These are phyloP conservation scores for Astreopora myriophthalma DNA, from an alignment of 64 coral and sea anemone species.

Conservation along the genomic window DNA sequence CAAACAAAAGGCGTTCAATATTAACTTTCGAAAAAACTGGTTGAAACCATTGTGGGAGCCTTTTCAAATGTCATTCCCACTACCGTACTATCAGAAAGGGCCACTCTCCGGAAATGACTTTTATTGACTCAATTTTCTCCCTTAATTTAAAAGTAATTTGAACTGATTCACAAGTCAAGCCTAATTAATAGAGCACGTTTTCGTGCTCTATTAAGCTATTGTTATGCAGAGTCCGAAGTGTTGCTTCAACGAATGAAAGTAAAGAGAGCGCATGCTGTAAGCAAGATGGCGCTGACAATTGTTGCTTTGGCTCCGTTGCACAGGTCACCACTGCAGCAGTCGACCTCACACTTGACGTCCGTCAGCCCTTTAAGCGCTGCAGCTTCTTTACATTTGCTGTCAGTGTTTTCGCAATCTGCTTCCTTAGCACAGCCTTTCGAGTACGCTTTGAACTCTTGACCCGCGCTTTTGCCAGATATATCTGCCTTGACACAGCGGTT, in stretches of 20 bases:
- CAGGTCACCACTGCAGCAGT: neutral
- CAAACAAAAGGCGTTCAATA: too few species aligned
- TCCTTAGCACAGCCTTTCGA: neutral
- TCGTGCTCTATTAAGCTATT: too few species aligned
- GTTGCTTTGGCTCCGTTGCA: neutral
- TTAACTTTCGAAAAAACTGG: too few species aligned
- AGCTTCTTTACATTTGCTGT: neutral
- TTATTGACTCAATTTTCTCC: too few species aligned
- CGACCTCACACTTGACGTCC: neutral
- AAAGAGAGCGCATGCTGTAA: neutral
- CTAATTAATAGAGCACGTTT: too few species aligned
- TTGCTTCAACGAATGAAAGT: neutral
- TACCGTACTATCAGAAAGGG: too few species aligned
- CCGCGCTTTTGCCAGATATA: neutral
- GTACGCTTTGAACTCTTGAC: neutral
- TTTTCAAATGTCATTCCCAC: too few species aligned
- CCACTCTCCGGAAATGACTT: too few species aligned
- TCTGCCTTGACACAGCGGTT: neutral
- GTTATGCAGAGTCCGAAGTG: neutral
- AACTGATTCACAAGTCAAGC: too few species aligned
- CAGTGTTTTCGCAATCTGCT: neutral
- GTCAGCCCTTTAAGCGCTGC: too few species aligned
- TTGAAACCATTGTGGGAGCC: too few species aligned
- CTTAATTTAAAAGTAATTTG: too few species aligned
- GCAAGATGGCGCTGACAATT: neutral